A percentile compares a stretch with the other conserved stretches of the same genome.
These are phyloP conservation scores for Formica aserva DNA, from an alignment of 2,888 invertebrate genomes.

Conservation along the genomic window DNA sequence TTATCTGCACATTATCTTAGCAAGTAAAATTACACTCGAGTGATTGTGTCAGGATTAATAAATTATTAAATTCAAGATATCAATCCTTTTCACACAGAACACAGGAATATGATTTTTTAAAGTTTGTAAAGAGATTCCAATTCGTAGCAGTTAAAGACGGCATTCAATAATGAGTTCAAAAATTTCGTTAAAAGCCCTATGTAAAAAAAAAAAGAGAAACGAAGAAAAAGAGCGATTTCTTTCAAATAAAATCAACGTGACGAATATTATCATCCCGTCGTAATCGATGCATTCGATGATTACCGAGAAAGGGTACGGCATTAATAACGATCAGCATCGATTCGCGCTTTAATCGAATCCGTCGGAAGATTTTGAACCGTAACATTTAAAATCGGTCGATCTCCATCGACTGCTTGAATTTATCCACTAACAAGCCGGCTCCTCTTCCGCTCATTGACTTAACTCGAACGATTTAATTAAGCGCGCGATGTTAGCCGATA, in stretches of 20 bases:
- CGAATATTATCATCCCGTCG: background rate
- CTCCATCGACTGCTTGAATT: background rate
- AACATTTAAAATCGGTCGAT: background rate
- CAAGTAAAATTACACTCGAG: conserved; percentile 1
- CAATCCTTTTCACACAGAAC: background rate
- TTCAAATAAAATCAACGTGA: conserved; percentile 37
- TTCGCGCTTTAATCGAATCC: conserved; percentile 17
- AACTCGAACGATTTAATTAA: conserved; percentile 56
- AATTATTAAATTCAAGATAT: background rate
- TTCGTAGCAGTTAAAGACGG: background rate
- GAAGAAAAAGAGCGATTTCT: background rate
- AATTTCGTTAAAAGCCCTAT: background rate
- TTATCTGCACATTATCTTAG: conserved; percentile 3
- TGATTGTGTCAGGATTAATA: background rate
- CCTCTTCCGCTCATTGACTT: conserved; percentile 40
- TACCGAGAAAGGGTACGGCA: background rate
- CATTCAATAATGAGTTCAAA: background rate
- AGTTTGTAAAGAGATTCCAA: background rate
- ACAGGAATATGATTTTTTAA: background rate
- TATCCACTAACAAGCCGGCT: conserved; percentile 36
- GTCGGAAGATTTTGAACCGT: conserved; percentile 3
- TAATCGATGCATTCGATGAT: conserved; percentile 20
- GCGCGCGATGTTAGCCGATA: conserved; percentile 46
- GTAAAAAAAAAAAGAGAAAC: background rate
- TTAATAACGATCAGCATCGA: conserved; percentile 31